Evolutionary conservation across 2,888 invertebrate genomes (phyloP).

Genomic region (Saturnia japonica): DNA sequence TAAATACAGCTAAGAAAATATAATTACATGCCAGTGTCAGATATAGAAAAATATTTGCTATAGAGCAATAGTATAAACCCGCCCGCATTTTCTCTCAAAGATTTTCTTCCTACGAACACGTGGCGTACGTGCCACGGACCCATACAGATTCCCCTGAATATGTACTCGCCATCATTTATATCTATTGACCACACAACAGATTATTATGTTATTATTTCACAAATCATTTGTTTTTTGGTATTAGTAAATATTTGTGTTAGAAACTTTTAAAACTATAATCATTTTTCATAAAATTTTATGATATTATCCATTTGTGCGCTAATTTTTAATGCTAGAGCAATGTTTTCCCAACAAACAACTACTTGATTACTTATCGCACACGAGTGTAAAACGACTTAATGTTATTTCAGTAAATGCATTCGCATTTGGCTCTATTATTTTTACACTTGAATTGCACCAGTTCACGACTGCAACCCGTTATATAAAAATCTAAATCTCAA

Average conservation of each 20-base stretch:
- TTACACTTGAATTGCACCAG: constrained; percentile 67
- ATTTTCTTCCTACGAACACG: not conserved
- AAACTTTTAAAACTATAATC: not conserved
- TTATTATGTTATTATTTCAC: not conserved
- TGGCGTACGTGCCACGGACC: not conserved
- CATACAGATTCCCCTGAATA: not conserved
- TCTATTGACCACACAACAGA: not conserved
- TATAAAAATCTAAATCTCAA: constrained; percentile 20
- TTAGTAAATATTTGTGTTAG: not conserved
- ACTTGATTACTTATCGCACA: not conserved
- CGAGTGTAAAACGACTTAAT: constrained; percentile 47
- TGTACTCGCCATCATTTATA: not conserved
- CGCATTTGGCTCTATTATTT: constrained; percentile 68
- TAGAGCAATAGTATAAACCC: too few relatives aligned
- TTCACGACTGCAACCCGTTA: constrained; percentile 47
- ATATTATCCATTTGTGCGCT: not conserved
- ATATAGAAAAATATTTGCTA: too few relatives aligned
- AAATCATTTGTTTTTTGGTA: not conserved
- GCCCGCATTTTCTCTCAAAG: not conserved
- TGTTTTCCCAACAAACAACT: not conserved
- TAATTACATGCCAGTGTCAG: too few relatives aligned
- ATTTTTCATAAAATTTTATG: not conserved
- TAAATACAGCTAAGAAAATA: too few relatives aligned
- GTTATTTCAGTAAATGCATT: constrained; percentile 70
- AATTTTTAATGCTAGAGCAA: not conserved